Base-by-base conservation (phyloP, 2,113 vertebrate genomes). In the Pseudopipra pipra region DNA sequence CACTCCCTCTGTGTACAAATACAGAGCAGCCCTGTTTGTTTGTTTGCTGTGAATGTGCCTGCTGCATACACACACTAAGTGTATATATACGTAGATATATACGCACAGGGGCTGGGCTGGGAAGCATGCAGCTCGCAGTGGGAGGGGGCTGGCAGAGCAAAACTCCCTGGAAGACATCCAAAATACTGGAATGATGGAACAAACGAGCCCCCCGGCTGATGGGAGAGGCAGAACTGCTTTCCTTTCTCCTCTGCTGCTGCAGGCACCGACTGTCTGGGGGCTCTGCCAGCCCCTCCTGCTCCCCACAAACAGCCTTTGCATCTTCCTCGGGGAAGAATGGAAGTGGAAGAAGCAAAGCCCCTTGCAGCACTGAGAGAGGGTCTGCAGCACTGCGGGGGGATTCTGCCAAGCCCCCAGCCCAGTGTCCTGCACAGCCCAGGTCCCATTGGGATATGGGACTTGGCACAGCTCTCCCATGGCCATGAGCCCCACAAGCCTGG, bases 401-500 rank as follows among this genome's bases (percentile, higher is more conserved):
- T 24, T 19, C 46, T 7, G 43, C 27, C 9, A 4, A 52, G 49
- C 37, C 18, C 61, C 2, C 12, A n/a, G 61, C 59, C n/a, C 21
- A 2, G 21, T 1, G 22, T 12, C 43, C 72, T 3, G 27, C 63
- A 2, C 33, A 3, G 43, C 59, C 44, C 5, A 1, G 55, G 13
- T 23, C 33, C 72, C 2, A 35, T 33, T 30, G 27, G 76, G n/a
- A 2, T 6, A 18, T 2, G 8, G 52, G 18, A 12, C 4, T 18
- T 51, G 93, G 91, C 21, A 16, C 80, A 1, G 35, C 90, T 89
- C 95, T 88, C 95, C 93, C 86, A 61, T 90, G 76, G 88, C 58
- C 51, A 66, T 11, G 93, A 65, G 85, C 95, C 65, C 78, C 33
- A 58, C 96, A 74, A 96, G 91, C 92, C 94, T 20, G 94, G 92